Evolutionary conservation across 2,113 vertebrate genomes (phyloP).

Genomic region (human): GRCh38 chr12:102522001-102522500

Average conservation of each 20-base stretch:
- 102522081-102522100: constrained; percentile 31
- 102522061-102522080: neutral
- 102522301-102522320: neutral
- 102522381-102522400: neutral
- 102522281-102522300: neutral
- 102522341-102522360: neutral
- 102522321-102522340: neutral
- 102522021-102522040: constrained; percentile 25
- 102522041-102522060: constrained; percentile 57
- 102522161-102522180: constrained; percentile 36
- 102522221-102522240: neutral
- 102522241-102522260: neutral
- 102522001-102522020: constrained; percentile 45
- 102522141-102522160: neutral
- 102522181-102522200: neutral
- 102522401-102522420: neutral
- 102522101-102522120: neutral
- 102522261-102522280: neutral
- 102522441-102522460: neutral
- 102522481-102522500: neutral
- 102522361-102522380: neutral
- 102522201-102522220: neutral
- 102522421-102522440: neutral
- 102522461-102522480: neutral
- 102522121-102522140: neutral